phyloP scores from a whole-genome alignment of 2,113 vertebrate genomes.

The Vulpes vulpes region DNA sequence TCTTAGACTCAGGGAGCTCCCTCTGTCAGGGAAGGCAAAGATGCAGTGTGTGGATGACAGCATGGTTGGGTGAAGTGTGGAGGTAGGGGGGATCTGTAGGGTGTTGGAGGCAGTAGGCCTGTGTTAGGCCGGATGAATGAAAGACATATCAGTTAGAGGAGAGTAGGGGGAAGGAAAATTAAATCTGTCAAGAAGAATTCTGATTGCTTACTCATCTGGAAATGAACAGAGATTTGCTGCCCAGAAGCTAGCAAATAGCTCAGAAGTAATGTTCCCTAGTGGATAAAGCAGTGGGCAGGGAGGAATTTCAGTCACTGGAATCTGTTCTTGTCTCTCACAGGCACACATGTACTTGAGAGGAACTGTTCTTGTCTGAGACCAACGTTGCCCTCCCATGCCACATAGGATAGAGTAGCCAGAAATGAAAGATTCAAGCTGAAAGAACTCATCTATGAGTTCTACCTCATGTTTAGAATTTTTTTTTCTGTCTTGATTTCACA shows the following conservation, averaged over 20 bases:
- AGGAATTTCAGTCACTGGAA: background rate
- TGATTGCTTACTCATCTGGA: conserved; percentile 40
- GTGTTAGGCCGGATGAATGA: background rate
- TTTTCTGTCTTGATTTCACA: conserved; percentile 67
- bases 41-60: background rate
- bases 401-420: background rate
- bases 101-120: background rate
- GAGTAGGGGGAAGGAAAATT: background rate
- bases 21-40: background rate
- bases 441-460: conserved; percentile 46
- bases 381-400: background rate
- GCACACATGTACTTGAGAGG: background rate
- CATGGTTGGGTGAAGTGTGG: background rate
- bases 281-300: background rate
- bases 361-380: background rate
- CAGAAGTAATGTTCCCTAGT: background rate
- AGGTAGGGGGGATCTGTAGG: background rate
- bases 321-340: background rate
- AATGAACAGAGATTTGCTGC: background rate
- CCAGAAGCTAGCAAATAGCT: conserved; percentile 5
- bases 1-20: background rate
- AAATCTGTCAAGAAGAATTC: background rate
- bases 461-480: conserved; percentile 55
- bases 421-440: conserved; percentile 80
- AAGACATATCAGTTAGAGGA: background rate